Conservation (phyloP, 2,797 vertebrate species). For the Sebastiscus tertius region DNA sequence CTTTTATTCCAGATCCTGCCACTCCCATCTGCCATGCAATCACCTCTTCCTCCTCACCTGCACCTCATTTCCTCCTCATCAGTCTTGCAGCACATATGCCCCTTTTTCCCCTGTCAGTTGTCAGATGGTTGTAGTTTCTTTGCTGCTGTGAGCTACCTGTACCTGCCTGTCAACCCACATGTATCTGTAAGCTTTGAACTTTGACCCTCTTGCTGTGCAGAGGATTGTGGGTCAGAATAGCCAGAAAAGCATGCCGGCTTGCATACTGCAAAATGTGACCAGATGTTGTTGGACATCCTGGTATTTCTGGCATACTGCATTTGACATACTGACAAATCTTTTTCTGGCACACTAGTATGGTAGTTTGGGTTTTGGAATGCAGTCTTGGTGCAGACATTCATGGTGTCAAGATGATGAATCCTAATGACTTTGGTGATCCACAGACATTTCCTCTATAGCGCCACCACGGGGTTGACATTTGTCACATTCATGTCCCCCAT, state of each 20-base stretch:
- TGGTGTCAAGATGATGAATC: neutral
- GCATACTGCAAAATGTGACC: too few species aligned
- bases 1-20: neutral
- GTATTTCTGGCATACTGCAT: too few species aligned
- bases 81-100: neutral
- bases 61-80: neutral
- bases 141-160: neutral
- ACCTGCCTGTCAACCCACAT: neutral
- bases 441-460: neutral
- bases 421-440: neutral
- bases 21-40: neutral
- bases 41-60: neutral
- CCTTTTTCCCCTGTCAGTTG: neutral
- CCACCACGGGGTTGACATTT: neutral
- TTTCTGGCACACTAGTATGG: too few species aligned
- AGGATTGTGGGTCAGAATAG: too few species aligned
- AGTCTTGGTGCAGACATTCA: neutral
- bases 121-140: neutral
- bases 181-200: neutral
- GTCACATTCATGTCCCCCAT: too few species aligned
- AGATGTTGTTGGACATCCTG: too few species aligned
- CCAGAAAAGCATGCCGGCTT: too few species aligned
- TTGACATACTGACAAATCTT: too few species aligned
- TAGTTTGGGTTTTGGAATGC: too few species aligned
- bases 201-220: too few species aligned